These are phyloP conservation scores for Hippoglossus hippoglossus DNA, from an alignment of 2,797 vertebrate genomes.

Conservation along the genomic window DNA sequence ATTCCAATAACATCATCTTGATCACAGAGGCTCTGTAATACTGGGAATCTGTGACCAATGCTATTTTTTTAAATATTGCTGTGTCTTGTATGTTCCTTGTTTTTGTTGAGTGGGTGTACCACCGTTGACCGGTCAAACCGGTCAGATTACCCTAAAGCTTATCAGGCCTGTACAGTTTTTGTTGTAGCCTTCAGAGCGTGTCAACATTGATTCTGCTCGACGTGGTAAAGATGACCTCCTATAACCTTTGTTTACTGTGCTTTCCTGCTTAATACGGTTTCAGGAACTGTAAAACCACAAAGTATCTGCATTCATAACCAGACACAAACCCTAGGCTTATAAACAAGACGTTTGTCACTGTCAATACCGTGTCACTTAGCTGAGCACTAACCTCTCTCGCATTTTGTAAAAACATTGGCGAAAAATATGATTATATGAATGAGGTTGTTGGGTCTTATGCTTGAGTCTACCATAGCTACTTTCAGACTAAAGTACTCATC, in stretches of 20 bases:
- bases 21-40: neutral
- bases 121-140: neutral
- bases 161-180: neutral
- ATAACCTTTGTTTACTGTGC: neutral
- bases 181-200: neutral
- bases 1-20: no score
- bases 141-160: constrained; percentile 6
- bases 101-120: neutral
- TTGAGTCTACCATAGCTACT: neutral
- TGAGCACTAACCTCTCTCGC: neutral
- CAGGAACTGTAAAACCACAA: neutral
- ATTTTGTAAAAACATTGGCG: no score
- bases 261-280: neutral
- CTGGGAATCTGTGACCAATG: neutral
- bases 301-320: neutral
- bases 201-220: neutral
- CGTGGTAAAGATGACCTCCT: neutral
- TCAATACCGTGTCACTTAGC: neutral
- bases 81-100: neutral
- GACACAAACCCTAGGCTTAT: neutral
- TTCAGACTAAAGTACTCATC: neutral
- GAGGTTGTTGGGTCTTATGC: neutral
- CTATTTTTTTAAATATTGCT: neutral
- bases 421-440: neutral
- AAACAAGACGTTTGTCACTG: neutral